phyloP scores from a whole-genome alignment of 2,888 invertebrate species.

The Eupelmus urozonus region DNA sequence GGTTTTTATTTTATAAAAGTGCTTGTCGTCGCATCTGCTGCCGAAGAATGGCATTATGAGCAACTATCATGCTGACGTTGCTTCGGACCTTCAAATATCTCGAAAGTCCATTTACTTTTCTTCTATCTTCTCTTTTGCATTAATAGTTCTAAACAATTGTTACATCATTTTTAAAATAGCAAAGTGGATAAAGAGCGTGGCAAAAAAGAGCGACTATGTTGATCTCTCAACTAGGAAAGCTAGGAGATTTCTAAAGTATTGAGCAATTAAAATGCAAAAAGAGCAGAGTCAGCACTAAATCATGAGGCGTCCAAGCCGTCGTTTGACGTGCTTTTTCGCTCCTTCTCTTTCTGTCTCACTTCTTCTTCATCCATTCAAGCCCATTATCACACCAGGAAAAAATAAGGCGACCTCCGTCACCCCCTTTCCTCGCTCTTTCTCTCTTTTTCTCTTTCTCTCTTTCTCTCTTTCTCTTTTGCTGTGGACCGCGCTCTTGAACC shows the following conservation, averaged over 20 bases:
- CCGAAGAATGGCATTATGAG: neutral
- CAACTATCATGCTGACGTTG: no score
- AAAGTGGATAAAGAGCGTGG: no score
- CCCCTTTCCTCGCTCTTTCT: conserved; percentile 41
- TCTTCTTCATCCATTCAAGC: conserved; percentile 63
- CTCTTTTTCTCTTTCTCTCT: conserved; percentile 36
- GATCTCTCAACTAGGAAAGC: no score
- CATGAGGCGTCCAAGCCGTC: conserved; percentile 65
- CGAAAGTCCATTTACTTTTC: no score
- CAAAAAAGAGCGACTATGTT: no score
- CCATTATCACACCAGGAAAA: conserved; percentile 75
- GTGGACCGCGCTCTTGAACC: conserved; percentile 62
- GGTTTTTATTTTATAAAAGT: conserved; percentile 74
- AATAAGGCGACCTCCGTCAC: conserved; percentile 72
- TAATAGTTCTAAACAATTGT: no score
- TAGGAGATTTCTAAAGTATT: no score
- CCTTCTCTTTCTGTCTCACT: conserved; percentile 62
- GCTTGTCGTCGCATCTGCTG: conserved; percentile 45
- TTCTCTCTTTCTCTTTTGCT: conserved; percentile 33
- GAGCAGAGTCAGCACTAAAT: conserved; percentile 69
- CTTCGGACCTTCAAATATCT: no score
- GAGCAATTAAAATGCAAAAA: conserved; percentile 70
- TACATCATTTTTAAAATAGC: no score
- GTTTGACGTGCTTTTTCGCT: conserved; percentile 64
- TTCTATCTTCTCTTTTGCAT: no score